Evolutionary conservation across 2,797 vertebrate species (phyloP).

Genomic region (Hydrocynus forskahlii): DNA sequence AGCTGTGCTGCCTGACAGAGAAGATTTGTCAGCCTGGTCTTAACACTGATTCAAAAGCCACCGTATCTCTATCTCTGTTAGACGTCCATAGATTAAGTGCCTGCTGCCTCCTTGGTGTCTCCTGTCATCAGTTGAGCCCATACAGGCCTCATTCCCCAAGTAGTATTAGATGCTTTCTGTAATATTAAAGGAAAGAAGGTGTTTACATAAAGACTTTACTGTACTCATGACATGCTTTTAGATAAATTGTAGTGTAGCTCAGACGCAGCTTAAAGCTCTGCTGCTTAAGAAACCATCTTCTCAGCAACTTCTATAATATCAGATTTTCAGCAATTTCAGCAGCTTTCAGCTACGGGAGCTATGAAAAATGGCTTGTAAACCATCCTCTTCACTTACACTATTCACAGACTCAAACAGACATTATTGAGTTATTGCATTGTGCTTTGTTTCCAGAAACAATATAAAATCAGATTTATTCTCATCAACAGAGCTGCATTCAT

Average conservation of each 20-base stretch:
- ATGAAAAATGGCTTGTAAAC: background rate
- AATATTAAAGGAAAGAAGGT: conserved; percentile 18
- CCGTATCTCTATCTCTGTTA: conserved; percentile 66
- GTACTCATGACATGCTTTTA: conserved; percentile 29
- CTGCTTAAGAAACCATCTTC: conserved; percentile 8
- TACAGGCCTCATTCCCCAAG: background rate
- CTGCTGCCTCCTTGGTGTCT: conserved; percentile 58
- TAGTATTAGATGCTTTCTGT: conserved; percentile 19
- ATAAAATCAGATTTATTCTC: background rate
- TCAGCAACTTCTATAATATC: background rate
- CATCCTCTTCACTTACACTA: background rate
- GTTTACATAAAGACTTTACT: conserved; percentile 27
- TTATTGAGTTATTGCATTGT: background rate
- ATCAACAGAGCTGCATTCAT: background rate
- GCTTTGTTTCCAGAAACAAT: background rate
- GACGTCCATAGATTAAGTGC: conserved; percentile 71
- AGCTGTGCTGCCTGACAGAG: conserved; percentile 63
- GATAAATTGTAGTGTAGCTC: conserved; percentile 1
- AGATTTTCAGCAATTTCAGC: conserved; percentile 12
- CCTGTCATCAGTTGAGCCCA: conserved; percentile 65
- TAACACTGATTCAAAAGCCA: conserved; percentile 67
- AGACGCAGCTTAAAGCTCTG: background rate
- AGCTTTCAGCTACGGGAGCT: background rate
- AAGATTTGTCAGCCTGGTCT: conserved; percentile 57
- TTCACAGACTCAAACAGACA: background rate